Base-by-base conservation (phyloP, 1,140 invertebrate species). In the Trichomalopsis sarcophagae region DNA sequence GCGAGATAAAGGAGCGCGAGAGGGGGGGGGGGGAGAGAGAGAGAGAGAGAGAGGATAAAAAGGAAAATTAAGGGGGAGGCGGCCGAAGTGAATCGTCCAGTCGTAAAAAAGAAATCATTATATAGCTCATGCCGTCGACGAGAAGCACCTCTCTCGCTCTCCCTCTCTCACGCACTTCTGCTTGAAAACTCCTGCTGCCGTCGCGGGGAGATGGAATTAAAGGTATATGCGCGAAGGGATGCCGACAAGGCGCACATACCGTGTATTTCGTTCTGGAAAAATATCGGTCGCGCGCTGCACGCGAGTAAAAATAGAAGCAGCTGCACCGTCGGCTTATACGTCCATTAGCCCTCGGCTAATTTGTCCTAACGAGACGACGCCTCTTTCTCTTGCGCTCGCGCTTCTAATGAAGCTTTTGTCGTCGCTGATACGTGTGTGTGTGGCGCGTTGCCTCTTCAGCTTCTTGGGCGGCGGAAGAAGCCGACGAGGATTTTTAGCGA, bases 261-360 rank as follows among this genome's bases (percentile, higher is more conserved):
- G 40, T 44, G 40, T 44, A 9, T 9, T 44, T 2, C 10, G 2
- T 10, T 50, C 11, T 50, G 2, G 13, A 17, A 17, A 50, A 50
- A 17, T 50, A 17, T 50, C 47, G 47, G 47, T 5, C 23, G 7
- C 44, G 17, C 30, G 17, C 11, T 2, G 36, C 44, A 36, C 2
- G 5, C 33, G 33, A 36, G 44, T 55, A 74, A 81, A 74, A 81
- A 81, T 81, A 81, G 40, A 47, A 47, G 36, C 62, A 47, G 21
- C 23, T 66, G 78, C 78, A 62, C 0, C n/a, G 68, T 33, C 1
- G 89, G 88, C 89, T 81, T 40, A 71, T 87, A 87, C 89, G 10
- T 44, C 40, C 89, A 91, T 91, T 90, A 91, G 90, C 88, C 87
- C 86, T 87, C 81, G 86, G 87, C 87, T 91, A 91, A 91, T 90